Percentiles rank a stretch among this genome's conserved stretches.
These are phyloP conservation scores for Hucho hucho DNA, from an alignment of 2,113 vertebrate species.

Conservation along the genomic window DNA sequence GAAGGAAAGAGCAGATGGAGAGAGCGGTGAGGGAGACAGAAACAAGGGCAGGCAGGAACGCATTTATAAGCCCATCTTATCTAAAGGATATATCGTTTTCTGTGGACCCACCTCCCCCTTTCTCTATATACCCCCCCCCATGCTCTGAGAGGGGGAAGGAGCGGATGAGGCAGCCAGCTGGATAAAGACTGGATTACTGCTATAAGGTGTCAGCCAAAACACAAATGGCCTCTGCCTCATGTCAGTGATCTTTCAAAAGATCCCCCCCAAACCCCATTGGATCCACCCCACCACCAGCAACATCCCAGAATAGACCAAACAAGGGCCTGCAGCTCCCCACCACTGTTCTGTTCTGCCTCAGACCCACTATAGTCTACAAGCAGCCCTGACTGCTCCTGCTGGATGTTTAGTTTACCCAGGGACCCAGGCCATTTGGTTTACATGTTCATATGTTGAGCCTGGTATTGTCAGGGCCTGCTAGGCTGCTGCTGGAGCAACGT, in stretches of 20 bases:
- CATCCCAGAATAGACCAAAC: constrained; percentile 22
- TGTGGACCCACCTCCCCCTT: not conserved
- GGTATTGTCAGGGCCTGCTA: constrained; percentile 49
- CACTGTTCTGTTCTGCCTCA: not conserved
- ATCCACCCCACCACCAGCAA: not conserved
- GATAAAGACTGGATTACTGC: constrained; percentile 66
- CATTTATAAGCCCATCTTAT: not conserved
- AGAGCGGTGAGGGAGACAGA: not conserved
- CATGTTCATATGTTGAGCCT: constrained; percentile 29
- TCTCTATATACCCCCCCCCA: not conserved
- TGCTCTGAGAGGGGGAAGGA: not conserved
- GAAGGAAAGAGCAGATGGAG: not conserved
- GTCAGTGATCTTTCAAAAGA: constrained; percentile 48
- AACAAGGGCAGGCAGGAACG: not conserved
- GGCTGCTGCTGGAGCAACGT: constrained; percentile 42
- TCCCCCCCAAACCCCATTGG: not conserved
- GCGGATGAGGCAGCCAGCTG: constrained; percentile 57
- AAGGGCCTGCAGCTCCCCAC: not conserved
- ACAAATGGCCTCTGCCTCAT: constrained; percentile 59
- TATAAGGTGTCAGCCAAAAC: constrained; percentile 66
- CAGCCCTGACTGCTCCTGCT: constrained; percentile 35
- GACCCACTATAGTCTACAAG: not conserved
- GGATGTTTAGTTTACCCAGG: constrained; percentile 61
- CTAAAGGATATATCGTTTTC: not conserved
- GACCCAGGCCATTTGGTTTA: constrained; percentile 61